Base-by-base conservation (phyloP, 2,113 vertebrate genomes). In the Vimba vimba region DNA sequence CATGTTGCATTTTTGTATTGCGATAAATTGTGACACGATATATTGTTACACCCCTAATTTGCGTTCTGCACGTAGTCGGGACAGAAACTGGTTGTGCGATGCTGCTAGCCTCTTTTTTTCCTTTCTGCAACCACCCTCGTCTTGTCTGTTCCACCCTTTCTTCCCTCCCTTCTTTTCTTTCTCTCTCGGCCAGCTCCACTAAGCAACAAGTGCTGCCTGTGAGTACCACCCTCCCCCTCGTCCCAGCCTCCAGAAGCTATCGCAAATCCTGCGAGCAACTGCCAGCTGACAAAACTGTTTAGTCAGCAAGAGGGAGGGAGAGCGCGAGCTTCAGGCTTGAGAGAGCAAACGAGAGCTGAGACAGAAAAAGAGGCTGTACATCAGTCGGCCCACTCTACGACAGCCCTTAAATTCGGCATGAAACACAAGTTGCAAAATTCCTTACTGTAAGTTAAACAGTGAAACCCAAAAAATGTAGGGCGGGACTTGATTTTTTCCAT, bases 211-310 rank as follows among this genome's bases (percentile, higher is more conserved):
- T 89, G 91, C 89, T 90, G 88, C 71, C 66, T 89, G 85, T 71
- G 86, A 23, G 88, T 90, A 86, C 74, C 90, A 82, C 90, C 93
- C 88, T 82, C 85, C 91, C 92, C 90, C 90, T 50, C 36, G 50
- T 84, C 86, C 83, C 82, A 88, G 88, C 86, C 92, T 93, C 93
- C 92, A 94, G 93, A 91, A 94, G 94, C 93, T 93, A 94, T 94
- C 94, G 80, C 94, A 95, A 95, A 94, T 94, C 94, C 94, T 87
- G 88, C 27, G 60, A 91, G 88, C 89, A 92, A 92, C 94, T 94
- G 93, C 95, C 95, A 95, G 94, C 96, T 96, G 96, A 95, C 94
- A 94, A 91, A 96, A 96, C 90, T 95, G 96, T 96, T 94, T 93
- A 95, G 95, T 97, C 96, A 96, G 95, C 95, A 95, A 90, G 91